Conservation (phyloP, 2,113 vertebrate species). For the Amazona vittata region DNA sequence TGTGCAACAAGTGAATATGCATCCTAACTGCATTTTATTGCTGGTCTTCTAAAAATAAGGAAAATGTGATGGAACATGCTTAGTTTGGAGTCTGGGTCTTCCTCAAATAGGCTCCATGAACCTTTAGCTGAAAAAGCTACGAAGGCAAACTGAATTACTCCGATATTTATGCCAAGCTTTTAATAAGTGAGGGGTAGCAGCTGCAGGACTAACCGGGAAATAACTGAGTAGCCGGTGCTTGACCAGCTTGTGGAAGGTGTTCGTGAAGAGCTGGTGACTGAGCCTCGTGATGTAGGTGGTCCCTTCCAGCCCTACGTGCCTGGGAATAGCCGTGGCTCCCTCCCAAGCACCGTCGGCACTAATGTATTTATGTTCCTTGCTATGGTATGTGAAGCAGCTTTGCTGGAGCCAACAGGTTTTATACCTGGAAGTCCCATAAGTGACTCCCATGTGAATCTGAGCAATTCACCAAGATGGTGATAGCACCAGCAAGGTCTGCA, state of each 20-base stretch:
- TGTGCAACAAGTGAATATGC: not conserved
- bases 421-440: not conserved
- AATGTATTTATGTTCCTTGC: not conserved
- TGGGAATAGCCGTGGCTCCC: not conserved
- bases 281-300: not conserved
- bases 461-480: not conserved
- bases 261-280: conserved; percentile 44
- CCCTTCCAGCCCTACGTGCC: not conserved
- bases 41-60: not conserved
- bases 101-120: not conserved
- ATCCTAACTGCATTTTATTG: not conserved
- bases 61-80: accelerated
- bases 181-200: not conserved
- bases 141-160: not conserved
- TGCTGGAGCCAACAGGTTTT: not conserved
- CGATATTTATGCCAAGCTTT: not conserved
- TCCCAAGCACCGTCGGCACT: not conserved
- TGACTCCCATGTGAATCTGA: not conserved
- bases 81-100: not conserved
- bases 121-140: not conserved
- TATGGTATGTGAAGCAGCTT: not conserved
- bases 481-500: not conserved
- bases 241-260: conserved; percentile 46
- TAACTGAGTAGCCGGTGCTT: not conserved
- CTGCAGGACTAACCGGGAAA: conserved; percentile 31